phyloP scores from a whole-genome alignment of 1,140 invertebrate genomes.

The Ridgeia piscesae region DNA sequence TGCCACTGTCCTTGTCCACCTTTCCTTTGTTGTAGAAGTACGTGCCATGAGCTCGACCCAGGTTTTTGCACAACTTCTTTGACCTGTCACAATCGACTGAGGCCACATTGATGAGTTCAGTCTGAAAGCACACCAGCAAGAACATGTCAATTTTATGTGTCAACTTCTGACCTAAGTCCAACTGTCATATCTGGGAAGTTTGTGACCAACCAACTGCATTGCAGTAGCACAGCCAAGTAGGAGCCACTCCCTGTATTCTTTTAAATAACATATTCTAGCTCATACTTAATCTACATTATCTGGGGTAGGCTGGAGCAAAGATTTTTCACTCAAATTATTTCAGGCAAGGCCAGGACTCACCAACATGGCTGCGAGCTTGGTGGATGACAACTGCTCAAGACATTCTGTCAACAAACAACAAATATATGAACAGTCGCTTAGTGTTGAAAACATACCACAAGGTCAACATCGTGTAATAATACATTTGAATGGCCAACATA shows the following conservation, averaged over 20 bases:
- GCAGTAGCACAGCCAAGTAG: neutral
- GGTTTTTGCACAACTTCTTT: slow-evolving; percentile 58
- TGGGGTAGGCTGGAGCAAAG: neutral
- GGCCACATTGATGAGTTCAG: slow-evolving; percentile 65
- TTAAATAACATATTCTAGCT: too few species aligned
- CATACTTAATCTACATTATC: neutral
- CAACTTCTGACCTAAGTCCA: neutral
- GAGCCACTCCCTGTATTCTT: too few species aligned
- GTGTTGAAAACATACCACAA: too few species aligned
- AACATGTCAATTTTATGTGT: neutral
- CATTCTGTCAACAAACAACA: slow-evolving; percentile 52
- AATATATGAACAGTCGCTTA: neutral
- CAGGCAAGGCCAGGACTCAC: slow-evolving; percentile 60
- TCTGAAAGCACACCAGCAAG: slow-evolving; percentile 41
- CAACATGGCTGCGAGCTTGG: slow-evolving; percentile 68
- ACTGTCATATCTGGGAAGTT: neutral
- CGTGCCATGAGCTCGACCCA: slow-evolving; percentile 57
- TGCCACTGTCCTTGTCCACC: slow-evolving; percentile 45
- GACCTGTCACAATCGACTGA: slow-evolving; percentile 57
- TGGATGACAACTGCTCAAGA: slow-evolving; percentile 60
- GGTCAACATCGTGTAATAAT: too few species aligned
- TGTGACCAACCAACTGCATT: neutral
- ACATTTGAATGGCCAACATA: too few species aligned
- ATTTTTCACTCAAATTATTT: too few species aligned
- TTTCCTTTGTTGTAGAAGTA: slow-evolving; percentile 59